Evolutionary conservation across 1,140 invertebrate genomes (phyloP).

Genomic region (Gryon sp.): DNA sequence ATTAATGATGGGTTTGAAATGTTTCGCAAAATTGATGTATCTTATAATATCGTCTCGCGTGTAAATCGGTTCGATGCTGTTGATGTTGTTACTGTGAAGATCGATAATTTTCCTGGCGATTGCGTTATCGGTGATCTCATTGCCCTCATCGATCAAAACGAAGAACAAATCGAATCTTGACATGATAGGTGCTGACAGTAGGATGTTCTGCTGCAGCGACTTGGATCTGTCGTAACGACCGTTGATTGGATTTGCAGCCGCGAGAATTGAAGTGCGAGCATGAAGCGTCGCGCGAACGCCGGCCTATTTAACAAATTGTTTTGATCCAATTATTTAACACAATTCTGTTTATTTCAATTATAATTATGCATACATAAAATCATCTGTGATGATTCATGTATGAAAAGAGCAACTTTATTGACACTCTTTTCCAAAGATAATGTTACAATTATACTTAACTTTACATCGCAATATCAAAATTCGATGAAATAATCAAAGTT

Average conservation of each 20-base stretch:
- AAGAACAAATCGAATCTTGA: slow-evolving; percentile 99
- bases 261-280: slow-evolving; percentile 98
- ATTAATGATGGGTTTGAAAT: slow-evolving; percentile 96
- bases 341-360: no score
- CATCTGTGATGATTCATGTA: no score
- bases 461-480: no score
- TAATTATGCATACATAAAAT: no score
- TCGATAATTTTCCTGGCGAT: slow-evolving; percentile 98
- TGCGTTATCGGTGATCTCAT: slow-evolving; percentile 96
- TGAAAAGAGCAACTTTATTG: no score
- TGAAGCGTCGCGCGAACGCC: slow-evolving; percentile 98
- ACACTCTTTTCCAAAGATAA: no score
- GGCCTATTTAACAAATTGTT: slow-evolving; percentile 81
- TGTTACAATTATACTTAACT: no score
- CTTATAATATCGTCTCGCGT: slow-evolving; percentile 92
- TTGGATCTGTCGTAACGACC: slow-evolving; percentile 97
- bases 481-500: no score
- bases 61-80: slow-evolving; percentile 89
- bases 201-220: slow-evolving; percentile 96
- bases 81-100: slow-evolving; percentile 90
- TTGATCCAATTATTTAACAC: no score
- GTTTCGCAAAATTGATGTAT: slow-evolving; percentile 97
- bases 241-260: slow-evolving; percentile 98
- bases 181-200: slow-evolving; percentile 98
- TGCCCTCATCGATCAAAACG: slow-evolving; percentile 97